A percentile compares a stretch with the other conserved stretches of the same genome.
Evolutionary conservation across 2,113 vertebrate genomes (phyloP).

Genomic region (Brachyistius frenatus): DNA sequence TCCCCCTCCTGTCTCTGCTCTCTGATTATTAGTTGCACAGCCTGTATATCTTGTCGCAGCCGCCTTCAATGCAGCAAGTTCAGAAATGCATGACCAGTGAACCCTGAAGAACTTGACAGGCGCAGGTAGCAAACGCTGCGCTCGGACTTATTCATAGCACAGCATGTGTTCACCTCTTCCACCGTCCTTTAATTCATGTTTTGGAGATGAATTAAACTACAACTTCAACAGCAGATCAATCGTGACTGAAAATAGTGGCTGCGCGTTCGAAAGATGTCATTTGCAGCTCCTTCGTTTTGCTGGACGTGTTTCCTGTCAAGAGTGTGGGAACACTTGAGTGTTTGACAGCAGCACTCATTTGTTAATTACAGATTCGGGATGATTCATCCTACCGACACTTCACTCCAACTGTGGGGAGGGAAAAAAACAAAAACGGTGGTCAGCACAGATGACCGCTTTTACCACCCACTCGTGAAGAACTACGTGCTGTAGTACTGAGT

Average conservation of each 20-base stretch:
- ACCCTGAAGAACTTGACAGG: constrained; percentile 64
- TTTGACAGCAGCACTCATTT: constrained; percentile 62
- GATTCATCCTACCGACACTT: constrained; percentile 69
- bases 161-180: constrained; percentile 12
- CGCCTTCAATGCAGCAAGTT: constrained; percentile 71
- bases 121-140: constrained; percentile 20
- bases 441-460: constrained; percentile 60
- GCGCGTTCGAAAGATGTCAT: constrained; percentile 6
- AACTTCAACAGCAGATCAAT: neutral
- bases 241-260: neutral
- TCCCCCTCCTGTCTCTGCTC: neutral
- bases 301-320: constrained; percentile 24
- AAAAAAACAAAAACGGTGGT: constrained; percentile 45
- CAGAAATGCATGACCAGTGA: constrained; percentile 61
- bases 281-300: constrained; percentile 18
- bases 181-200: neutral
- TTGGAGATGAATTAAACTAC: too few species aligned
- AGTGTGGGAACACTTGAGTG: constrained; percentile 51
- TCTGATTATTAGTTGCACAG: constrained; percentile 16
- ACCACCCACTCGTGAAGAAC: constrained; percentile 52
- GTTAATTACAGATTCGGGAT: constrained; percentile 67
- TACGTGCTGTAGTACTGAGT: constrained; percentile 23
- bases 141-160: constrained; percentile 43
- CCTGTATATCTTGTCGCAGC: constrained; percentile 52
- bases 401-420: constrained; percentile 50